A percentile compares a stretch with the other conserved stretches of the same genome.
Evolutionary conservation across 92 coral and sea anemone species (phyloP).

Genomic region (Phenganax marumi): DNA sequence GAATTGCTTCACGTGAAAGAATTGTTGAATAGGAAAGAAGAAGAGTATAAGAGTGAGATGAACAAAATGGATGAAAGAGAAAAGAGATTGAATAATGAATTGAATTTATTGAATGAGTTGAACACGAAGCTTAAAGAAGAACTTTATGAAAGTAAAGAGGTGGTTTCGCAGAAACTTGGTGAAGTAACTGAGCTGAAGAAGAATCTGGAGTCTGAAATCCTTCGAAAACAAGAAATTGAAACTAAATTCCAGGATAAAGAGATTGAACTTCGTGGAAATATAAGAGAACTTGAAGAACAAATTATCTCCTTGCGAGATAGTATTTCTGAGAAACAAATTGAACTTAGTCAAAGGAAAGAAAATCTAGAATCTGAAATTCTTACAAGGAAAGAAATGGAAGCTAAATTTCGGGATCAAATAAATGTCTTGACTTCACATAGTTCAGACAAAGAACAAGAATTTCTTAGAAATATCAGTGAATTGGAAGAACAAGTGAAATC

Average conservation of each 20-base stretch:
- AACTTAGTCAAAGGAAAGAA: background rate
- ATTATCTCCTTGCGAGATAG: background rate
- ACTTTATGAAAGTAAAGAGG: conserved; percentile 4
- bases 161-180: background rate
- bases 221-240: conserved; percentile 17
- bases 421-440: background rate
- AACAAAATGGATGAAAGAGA: background rate
- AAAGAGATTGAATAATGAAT: conserved; percentile 26
- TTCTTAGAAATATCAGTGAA: background rate
- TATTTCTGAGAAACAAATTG: background rate
- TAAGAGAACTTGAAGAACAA: background rate
- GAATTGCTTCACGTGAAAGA: conserved; percentile 8
- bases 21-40: conserved; percentile 4
- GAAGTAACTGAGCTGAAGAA: background rate
- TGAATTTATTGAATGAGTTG: conserved; percentile 28
- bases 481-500: background rate
- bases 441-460: background rate
- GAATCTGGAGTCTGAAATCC: background rate
- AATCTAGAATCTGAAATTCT: background rate
- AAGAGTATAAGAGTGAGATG: conserved; percentile 11
- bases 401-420: background rate
- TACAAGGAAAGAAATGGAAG: background rate
- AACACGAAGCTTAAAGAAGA: conserved; percentile 38
- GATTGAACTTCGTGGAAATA: background rate
- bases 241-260: background rate